Evolutionary conservation across 2,113 vertebrate genomes (phyloP), one percentile per base, ranked within the genome.

Genomic region (Gasterosteus nipponicus): DNA sequence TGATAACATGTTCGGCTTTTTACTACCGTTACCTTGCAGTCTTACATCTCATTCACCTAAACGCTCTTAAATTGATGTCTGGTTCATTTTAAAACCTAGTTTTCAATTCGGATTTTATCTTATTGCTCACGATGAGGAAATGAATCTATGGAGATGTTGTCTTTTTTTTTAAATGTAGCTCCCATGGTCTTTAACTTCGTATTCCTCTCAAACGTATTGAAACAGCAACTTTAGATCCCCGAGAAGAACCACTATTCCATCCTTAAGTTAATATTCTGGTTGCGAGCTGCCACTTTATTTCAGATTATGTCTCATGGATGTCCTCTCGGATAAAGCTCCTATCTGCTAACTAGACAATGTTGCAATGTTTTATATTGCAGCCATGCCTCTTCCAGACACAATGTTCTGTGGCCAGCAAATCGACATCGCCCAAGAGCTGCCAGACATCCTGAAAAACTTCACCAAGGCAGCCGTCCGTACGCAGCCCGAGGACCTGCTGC

Each of bases 341-440:
- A 56, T 67, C 69, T 78, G 6, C 53, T 77, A 68, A 78, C 51
- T 82, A 38, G 57, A 39, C 29, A 71, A 16, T 54, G 47, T 73
- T 77, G 3, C 7, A 11, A 15, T 69, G 26, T 69, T 56, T 64
- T 64, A 65, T 65, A 62, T 84, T 86, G 31, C 87, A 88, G 92
- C 22, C 70, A 98, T 98, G 97, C 95, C 97, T 68, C 95, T 90
- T 77, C 94, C 94, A 2, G 96, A 98, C 67, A 95, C 93, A 5
- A 93, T 96, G 85, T 99, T 96, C 84, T 98, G 97, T 78, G 86
- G 95, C 64, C 94, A 99, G 94, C 97, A 98, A 93, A 98, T 99
- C 89, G 92, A 90, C 89, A 95, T 98, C 3, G 97, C 97, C 0
- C 94, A 95, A 0, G 93, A 96, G 31, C 94, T 99, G 41, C 95